Percentiles rank a stretch among this genome's conserved stretches.
Conservation (phyloP, 2,113 vertebrate genomes). For the Megaceryle maxima region DNA sequence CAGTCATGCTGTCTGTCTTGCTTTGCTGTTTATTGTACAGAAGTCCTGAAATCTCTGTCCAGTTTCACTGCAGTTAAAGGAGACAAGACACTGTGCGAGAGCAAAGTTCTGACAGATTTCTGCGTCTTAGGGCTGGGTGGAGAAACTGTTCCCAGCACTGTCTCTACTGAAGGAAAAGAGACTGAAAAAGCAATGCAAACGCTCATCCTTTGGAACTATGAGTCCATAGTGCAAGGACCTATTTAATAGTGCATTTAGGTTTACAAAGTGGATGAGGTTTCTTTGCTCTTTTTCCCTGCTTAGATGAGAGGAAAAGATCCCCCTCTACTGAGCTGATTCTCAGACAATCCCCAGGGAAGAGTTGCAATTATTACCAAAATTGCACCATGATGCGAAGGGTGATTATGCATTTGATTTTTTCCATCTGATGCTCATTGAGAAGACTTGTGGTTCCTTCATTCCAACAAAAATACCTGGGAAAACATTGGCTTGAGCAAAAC, state of each 20-base stretch:
- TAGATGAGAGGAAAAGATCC: not conserved
- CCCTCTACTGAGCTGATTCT: not conserved
- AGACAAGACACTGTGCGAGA: fast-evolving
- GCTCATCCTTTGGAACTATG: not conserved
- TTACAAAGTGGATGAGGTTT: not conserved
- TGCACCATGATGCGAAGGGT: not conserved
- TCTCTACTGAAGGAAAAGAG: not conserved
- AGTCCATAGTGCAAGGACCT: not conserved
- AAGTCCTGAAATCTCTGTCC: not conserved
- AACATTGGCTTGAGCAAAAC: not conserved
- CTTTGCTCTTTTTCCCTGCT: not conserved
- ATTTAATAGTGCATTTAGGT: not conserved
- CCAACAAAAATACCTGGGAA: not conserved
- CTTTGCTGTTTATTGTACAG: not conserved
- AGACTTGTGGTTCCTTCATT: not conserved
- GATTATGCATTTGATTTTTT: not conserved
- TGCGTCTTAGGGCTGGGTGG: no score
- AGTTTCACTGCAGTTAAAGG: not conserved
- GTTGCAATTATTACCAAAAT: not conserved
- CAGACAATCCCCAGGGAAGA: not conserved
- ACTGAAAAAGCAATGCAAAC: not conserved
- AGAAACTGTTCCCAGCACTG: not conserved
- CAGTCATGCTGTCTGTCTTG: not conserved
- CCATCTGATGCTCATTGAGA: not conserved
- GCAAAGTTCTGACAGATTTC: not conserved